These are phyloP conservation scores for Pediacus dermestoides DNA, from an alignment of 2,888 invertebrate species.

Conservation along the genomic window DNA sequence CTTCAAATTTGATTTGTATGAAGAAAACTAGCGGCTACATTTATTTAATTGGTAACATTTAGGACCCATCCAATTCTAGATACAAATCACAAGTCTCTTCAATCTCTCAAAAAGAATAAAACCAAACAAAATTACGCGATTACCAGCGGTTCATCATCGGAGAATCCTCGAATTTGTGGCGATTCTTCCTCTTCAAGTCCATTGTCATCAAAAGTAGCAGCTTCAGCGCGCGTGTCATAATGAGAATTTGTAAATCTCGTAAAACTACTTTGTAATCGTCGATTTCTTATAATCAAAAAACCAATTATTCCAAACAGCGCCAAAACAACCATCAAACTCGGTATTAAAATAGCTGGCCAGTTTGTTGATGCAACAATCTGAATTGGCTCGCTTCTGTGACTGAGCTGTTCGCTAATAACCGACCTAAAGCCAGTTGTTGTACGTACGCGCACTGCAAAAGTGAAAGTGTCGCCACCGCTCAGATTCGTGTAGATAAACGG, in stretches of 20 bases:
- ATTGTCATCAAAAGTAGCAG: slow-evolving; percentile 76
- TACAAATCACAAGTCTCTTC: slow-evolving; percentile 21
- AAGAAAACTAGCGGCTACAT: slow-evolving; percentile 10
- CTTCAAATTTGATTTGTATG: slow-evolving; percentile 17
- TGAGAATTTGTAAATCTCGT: slow-evolving; percentile 78
- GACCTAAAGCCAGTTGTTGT: slow-evolving; percentile 62
- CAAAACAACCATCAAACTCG: slow-evolving; percentile 44
- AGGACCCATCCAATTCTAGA: slow-evolving; percentile 10
- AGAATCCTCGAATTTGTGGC: slow-evolving; percentile 81
- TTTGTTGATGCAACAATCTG: slow-evolving; percentile 18
- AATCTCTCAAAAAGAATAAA: slow-evolving; percentile 18
- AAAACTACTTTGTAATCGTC: slow-evolving; percentile 73
- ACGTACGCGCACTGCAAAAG: slow-evolving; percentile 62
- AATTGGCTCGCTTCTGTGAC: slow-evolving; percentile 26
- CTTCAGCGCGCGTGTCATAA: slow-evolving; percentile 82
- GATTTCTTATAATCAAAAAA: slow-evolving; percentile 62
- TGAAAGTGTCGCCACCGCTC: slow-evolving; percentile 56
- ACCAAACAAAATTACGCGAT: slow-evolving; percentile 64
- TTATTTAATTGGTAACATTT: slow-evolving; percentile 14
- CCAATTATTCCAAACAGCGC: slow-evolving; percentile 60
- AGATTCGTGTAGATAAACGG: slow-evolving; percentile 56
- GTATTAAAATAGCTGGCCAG: slow-evolving; percentile 47
- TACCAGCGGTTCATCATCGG: slow-evolving; percentile 91
- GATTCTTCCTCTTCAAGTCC: slow-evolving; percentile 79
- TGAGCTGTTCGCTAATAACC: slow-evolving; percentile 58